Base-by-base conservation (phyloP, 2,888 invertebrate species). In the Aphodius granarius region DNA sequence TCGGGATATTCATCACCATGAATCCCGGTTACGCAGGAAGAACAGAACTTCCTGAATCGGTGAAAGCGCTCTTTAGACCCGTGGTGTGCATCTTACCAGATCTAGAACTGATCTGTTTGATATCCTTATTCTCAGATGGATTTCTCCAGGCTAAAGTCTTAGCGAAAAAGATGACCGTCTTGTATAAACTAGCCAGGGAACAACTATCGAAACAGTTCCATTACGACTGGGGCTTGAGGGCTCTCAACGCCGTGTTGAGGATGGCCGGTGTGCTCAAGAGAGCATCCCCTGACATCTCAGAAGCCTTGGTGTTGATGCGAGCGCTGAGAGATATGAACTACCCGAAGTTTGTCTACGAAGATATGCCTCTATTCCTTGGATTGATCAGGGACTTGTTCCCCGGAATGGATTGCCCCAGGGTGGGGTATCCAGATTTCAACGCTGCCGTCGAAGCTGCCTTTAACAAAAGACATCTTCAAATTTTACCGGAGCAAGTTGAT, bases 1-100 rank as follows among this genome's bases (percentile, higher is more conserved):
- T 97, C 16, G 97, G 97, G 0, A 94, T 97, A 78, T 98, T 97
- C 87, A 96, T 97, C 74, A 97, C 97, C 0, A 97, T 97, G 96
- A 97, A 97, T 88, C 97, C 97, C 0, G 97, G 97, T 0, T 97
- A 97, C 84, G 96, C 96, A 0, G 96, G 97, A 0, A 92, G 97
- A 75, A 97, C 96, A 0, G 97, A 97, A 84, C 88, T 98, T 23
- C 97, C 97, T 0, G 97, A 97, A 86, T 95, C 95, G 0, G 95
- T 97, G 5, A 97, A 97, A 85, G 95, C 96, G 0, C 88, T 97
- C 23, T 97, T 97, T 86, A 89, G 97, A 9, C 97, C 97, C 0
- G 97, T 97, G 2, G 96, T 96, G 0, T 97, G 97, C 85, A 95
- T 97, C 77, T 91, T 96, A 66, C 97, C 97, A 0, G 97, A 98